Conservation (phyloP, 2,888 invertebrate genomes). For the Nephrotoma guestfalica region DNA sequence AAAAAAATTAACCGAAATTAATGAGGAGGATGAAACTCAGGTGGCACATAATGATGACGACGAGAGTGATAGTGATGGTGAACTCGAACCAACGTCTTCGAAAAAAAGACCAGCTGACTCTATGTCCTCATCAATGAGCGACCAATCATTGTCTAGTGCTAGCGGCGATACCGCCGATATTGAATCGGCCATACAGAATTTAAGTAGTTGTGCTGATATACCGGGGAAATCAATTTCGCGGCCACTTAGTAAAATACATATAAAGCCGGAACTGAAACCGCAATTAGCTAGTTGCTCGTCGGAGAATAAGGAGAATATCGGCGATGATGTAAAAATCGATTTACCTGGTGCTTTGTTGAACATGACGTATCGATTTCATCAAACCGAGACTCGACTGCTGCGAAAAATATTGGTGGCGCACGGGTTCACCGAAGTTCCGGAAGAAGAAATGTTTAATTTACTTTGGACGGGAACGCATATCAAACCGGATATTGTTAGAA, state of each 20-base stretch:
- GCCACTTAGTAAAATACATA: neutral
- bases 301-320: conserved; percentile 5
- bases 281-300: neutral
- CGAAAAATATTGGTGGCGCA: conserved; percentile 62
- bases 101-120: conserved; percentile 19
- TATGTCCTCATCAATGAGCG: conserved; percentile 22
- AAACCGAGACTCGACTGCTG: conserved; percentile 68
- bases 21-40: neutral
- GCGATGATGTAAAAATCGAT: conserved; percentile 20
- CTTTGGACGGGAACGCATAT: conserved; percentile 89
- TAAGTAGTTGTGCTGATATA: neutral
- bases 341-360: conserved; percentile 56
- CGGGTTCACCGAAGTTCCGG: conserved; percentile 53
- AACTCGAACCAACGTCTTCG: conserved; percentile 8
- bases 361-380: conserved; percentile 64
- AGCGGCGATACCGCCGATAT: conserved; percentile 30
- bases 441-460: conserved; percentile 66
- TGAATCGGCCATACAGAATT: conserved; percentile 37
- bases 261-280: neutral
- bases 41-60: neutral
- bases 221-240: neutral
- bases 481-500: conserved; percentile 72
- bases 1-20: neutral
- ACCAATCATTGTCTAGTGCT: conserved; percentile 27
- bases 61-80: neutral